These are phyloP conservation scores for Sitta carolinensis DNA, from an alignment of 2,797 vertebrate species.

Conservation along the genomic window DNA sequence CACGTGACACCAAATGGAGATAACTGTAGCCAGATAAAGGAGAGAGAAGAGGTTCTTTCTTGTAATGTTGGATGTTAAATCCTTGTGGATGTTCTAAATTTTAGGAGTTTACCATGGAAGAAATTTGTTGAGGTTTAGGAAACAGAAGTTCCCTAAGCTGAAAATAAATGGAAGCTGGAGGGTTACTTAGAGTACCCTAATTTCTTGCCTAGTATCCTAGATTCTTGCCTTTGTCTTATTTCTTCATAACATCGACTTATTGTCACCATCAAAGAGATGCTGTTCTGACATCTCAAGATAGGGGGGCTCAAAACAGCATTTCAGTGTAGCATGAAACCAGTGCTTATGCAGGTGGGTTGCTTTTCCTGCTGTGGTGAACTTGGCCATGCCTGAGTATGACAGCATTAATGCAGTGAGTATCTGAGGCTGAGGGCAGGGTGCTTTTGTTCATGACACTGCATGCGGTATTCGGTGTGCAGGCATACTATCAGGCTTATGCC, in stretches of 20 bases:
- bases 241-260: not conserved
- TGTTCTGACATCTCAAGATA: not conserved
- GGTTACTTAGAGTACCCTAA: not conserved
- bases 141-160: not conserved
- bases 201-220: not conserved
- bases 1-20: not conserved
- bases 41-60: not conserved
- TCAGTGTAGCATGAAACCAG: not conserved
- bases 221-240: not conserved
- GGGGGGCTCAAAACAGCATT: not conserved
- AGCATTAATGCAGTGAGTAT: not conserved
- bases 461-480: not conserved
- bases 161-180: not conserved
- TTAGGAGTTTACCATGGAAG: not conserved
- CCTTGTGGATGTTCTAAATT: not conserved
- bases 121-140: not conserved
- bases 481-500: not conserved
- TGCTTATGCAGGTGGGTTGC: not conserved
- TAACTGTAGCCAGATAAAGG: not conserved
- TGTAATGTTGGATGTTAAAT: not conserved
- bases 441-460: not conserved
- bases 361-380: not conserved
- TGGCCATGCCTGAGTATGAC: accelerated
- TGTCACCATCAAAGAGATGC: not conserved
- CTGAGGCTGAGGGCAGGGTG: not conserved